Evolutionary conservation across 2,113 vertebrate species (phyloP), one percentile per base, ranked within the genome.

Genomic region (Neolamprologus caudopunctatus): DNA sequence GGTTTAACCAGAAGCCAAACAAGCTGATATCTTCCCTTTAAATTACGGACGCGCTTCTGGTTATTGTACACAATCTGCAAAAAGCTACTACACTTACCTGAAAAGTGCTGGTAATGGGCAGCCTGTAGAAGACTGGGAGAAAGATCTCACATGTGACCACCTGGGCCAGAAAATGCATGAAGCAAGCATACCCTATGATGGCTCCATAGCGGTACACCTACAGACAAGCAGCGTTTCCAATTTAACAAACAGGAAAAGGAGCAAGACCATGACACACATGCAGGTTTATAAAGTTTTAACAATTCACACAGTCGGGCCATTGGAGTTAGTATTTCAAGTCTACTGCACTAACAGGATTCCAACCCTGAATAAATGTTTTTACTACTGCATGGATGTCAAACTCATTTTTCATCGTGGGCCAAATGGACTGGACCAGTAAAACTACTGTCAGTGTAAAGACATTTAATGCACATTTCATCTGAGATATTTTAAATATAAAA

Each of bases 121-220:
- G 94, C n/a, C 94, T 96, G 93, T 99, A 99, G 95, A 99, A 99
- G 89, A 99, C 97, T 0, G 98, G 98, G 5, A 99, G 95, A 85
- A 98, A 99, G 86, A 98, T 33, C 93, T 99, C 98, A 0, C 98
- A 97, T 82, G 96, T 97, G 87, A 97, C 21, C 10, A 96, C 11
- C 86, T 97, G 96, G 57, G 97, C 95, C 2, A 98, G 4, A 1
- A 83, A 2, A 0, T 97, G 98, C 73, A 97, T 89, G 84, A 99
- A 26, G 81, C 92, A 94, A 6, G 96, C 96, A 88, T 97, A 58
- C 81, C 92, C 92, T 92, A 97, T 97, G 19, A 95, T 86, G 66
- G 96, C 95, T 57, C 98, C 98, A 0, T 96, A 97, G 54, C 90
- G 94, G 89, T 99, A 99, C 47, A 99, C 96, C 94, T 95, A n/a